Evolutionary conservation across 1,140 invertebrate genomes (phyloP).

Genomic region (Contarinia nasturtii): DNA sequence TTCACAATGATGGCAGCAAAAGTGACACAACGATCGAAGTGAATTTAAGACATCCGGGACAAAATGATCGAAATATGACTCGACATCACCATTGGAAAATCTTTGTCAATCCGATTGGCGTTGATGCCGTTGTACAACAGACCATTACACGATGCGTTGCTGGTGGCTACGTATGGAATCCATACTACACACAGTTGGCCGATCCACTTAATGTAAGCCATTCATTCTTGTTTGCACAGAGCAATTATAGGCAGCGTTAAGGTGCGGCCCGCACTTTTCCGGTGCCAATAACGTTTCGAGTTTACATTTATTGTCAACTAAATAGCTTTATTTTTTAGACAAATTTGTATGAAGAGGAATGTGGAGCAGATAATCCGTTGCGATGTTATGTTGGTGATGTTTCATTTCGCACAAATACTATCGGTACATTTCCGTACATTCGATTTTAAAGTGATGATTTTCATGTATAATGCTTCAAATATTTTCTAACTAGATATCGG

Average conservation of each 20-base stretch:
- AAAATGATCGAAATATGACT: conserved; percentile 50
- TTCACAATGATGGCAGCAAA: conserved; percentile 65
- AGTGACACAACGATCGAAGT: conserved; percentile 82
- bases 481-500: conserved; percentile 38
- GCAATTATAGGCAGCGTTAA: neutral
- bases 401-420: conserved; percentile 62
- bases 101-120: conserved; percentile 83
- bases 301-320: too few relatives aligned
- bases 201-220: conserved; percentile 64
- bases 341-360: conserved; percentile 72
- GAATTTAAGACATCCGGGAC: conserved; percentile 66
- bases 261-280: too few relatives aligned
- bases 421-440: conserved; percentile 25
- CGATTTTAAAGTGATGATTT: too few relatives aligned
- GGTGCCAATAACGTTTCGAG: too few relatives aligned
- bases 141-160: conserved; percentile 68
- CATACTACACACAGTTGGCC: conserved; percentile 73
- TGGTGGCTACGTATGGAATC: conserved; percentile 84
- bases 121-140: conserved; percentile 69
- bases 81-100: conserved; percentile 67
- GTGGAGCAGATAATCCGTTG: conserved; percentile 65
- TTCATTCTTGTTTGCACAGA: neutral
- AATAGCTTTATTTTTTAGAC: conserved; percentile 27
- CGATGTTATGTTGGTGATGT: conserved; percentile 88
- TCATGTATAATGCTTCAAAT: conserved; percentile 1